Evolutionary conservation across 2,888 invertebrate genomes (phyloP), one percentile per base, ranked within the genome.

Genomic region (Ornithoptera priamus): DNA sequence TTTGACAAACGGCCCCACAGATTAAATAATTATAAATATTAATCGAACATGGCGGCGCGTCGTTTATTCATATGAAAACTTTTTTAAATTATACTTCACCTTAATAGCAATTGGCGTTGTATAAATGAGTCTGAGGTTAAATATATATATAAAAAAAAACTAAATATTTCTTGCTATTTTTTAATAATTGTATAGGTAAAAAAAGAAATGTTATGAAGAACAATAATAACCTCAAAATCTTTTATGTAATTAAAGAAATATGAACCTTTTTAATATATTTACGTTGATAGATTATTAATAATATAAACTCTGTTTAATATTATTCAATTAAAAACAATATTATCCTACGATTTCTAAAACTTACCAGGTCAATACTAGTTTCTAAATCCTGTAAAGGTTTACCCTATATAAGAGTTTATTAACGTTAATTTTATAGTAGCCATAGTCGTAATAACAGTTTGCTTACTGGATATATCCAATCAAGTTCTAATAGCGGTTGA

Each of bases 1-100:
- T 60, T 68, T 68, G 68, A 68, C 68, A 68, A 53, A 50, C 63
- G 50, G 68, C 36, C 59, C 36, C 30, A 53, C 53, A 53, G 53
- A 36, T 30, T 50, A 59, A 68, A 63, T 64, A 64, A 68, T 68
- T 58, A 68, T 22, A 30, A 7, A 46, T n/a, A 56, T 69, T 69
- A 65, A 65, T 65, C 66, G 18, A 50, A 36, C 46, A 62, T 20
- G 57, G 57, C 62, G 15, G 18, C 46, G n/a, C 20, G 15, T 15
- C 30, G 36, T 2, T 50, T 56, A 60, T 30, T 60, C 46, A 60
- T 66, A 66, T 17, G 66, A 66, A 60, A 66, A 60, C 46, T 5
- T 66, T 30, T 53, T 36, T 3, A 36, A 22, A 53, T 60, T 53
- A 53, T 36, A 57, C 20, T n/a, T n/a, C 7, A 39, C 39, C 8